Evolutionary conservation across 2,888 invertebrate genomes (phyloP), one percentile per base, ranked within the genome.

Genomic region (Embidobia sp.): DNA sequence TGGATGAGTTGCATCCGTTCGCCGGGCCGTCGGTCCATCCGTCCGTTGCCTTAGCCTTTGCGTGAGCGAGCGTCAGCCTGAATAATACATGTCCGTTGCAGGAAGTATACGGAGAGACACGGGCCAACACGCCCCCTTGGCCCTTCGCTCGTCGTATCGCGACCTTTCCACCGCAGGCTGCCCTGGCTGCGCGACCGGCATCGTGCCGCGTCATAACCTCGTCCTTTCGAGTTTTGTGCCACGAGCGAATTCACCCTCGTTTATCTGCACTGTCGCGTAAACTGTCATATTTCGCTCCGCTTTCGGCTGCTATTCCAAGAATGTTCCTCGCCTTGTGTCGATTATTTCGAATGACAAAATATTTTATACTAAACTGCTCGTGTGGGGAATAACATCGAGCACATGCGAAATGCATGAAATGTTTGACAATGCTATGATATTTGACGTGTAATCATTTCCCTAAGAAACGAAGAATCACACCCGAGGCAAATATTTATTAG

Each of bases 1-100:
- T 48, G 66, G 70, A 77, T 72, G 40, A 51, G 70, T 46, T 59
- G 53, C 59, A 72, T 77, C 61, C 77, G 70, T 66, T 44, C 63
- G 72, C 44, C 57, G 48, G 59, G 37, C 8, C 53, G 59, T 48
- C 53, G 40, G 61, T 55, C 57, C 75, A 40, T 69, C 75, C 63
- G 55, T 69, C 69, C 63, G 35, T 59, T 46, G 69, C 64, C 51
- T 70, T 69, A 42, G 82, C 79, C 79, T 79, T 77, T 79, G 80
- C 82, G 82, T 80, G 81, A 83, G 80, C 83, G 78, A 82, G 84
- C 85, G 87, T 87, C 86, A 86, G 81, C 72, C 83, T 88, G 88
- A 87, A 88, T 88, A 88, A 88, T 88, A 85, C 85, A 85, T 86
- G 84, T 85, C 82, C 80, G 81, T 76, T 81, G 83, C 84, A 84